A percentile compares a stretch with the other conserved stretches of the same genome.
These are phyloP conservation scores for Trissolcus japonicus DNA, from an alignment of 2,888 invertebrate genomes.

Conservation along the genomic window DNA sequence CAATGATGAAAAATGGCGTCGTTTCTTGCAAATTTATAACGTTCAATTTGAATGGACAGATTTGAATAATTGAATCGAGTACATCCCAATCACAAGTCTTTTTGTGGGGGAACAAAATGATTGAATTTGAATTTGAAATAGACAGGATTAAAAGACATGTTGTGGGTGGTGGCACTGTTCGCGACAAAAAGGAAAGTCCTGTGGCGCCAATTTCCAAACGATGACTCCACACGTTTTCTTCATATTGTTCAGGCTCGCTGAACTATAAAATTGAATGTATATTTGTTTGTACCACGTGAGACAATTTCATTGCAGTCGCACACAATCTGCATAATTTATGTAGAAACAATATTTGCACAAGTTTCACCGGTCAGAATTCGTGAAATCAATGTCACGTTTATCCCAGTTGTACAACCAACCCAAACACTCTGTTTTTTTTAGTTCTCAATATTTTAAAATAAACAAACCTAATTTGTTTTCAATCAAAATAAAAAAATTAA, in stretches of 20 bases:
- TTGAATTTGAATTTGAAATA: too few species aligned
- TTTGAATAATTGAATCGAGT: too few species aligned
- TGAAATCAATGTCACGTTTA: constrained; percentile 12
- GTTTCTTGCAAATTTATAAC: too few species aligned
- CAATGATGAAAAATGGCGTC: too few species aligned
- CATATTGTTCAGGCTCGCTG: constrained; percentile 31
- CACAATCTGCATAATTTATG: constrained; percentile 36
- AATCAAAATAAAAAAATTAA: not conserved
- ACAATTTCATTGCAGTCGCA: constrained; percentile 24
- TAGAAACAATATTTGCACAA: constrained; percentile 38
- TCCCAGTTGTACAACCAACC: not conserved
- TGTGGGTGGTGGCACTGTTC: constrained; percentile 9
- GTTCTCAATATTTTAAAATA: not conserved
- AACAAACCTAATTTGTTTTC: not conserved
- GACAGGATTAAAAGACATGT: too few species aligned
- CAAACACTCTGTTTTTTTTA: not conserved
- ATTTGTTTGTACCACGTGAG: constrained; percentile 29
- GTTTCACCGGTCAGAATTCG: constrained; percentile 24
- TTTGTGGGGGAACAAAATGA: too few species aligned
- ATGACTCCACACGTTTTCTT: constrained; percentile 31
- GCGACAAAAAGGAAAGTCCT: constrained; percentile 37
- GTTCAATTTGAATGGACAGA: too few species aligned
- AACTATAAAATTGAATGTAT: constrained; percentile 47
- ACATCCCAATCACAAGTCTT: too few species aligned
- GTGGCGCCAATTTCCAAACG: constrained; percentile 28